Evolutionary conservation across 2,113 vertebrate species (phyloP), one percentile per base, ranked within the genome.

Genomic region (Solenodon paradoxus): DNA sequence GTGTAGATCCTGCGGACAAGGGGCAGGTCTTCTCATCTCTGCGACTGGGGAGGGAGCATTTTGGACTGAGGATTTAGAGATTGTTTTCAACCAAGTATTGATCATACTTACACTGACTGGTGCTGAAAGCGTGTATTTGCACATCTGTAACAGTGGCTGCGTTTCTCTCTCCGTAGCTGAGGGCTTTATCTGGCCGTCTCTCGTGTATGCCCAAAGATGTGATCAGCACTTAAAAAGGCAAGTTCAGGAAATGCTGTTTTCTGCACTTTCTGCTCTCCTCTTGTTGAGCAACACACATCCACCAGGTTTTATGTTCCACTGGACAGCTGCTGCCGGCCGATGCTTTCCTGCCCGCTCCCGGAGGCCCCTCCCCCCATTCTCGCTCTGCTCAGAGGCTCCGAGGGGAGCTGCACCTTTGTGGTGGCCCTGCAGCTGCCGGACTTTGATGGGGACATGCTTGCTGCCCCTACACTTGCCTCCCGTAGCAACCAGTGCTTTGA

Each of bases 371-470:
- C 69, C 89, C 47, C 85, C 66, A 55, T 91, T 86, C 81, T 63
- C 79, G 88, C 88, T 88, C 42, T 2, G 66, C 97, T 97, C 74
- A 84, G 80, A 97, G 84, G 66, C 97, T 97, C 74, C 84, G 80
- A 97, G 84, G 98, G 97, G 98, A 96, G 95, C 97, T 97, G 97
- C 95, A 98, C 98, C 98, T 98, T 97, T 96, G 97, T 97, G 98
- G 96, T 95, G 97, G 97, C 98, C 97, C 96, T 92, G 97, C 98
- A 98, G 98, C 98, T 98, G 99, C 98, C 96, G 98, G 97, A 97
- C 98, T 99, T 99, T 99, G 99, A 99, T 99, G 98, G 98, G 98
- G 98, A 99, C 98, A 99, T 99, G 98, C 98, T 98, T 99, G 97
- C 64, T 90, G 98, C 98, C 97, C 97, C 95, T 98, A 97, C 97